Conservation (phyloP, 2,888 invertebrate genomes). For the Homarus gammarus region DNA sequence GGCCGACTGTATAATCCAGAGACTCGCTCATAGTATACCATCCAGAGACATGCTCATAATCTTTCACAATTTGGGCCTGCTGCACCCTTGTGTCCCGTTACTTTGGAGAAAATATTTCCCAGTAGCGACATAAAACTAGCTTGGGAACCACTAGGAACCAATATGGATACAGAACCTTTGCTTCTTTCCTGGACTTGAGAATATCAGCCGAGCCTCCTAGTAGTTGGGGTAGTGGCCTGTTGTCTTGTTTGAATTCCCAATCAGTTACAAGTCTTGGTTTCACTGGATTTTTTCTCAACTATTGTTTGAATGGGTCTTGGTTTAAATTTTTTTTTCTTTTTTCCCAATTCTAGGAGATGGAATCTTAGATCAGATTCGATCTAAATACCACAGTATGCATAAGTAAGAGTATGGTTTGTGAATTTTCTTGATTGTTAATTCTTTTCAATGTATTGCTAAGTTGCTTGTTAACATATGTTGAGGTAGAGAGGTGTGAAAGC, state of each 20-base stretch:
- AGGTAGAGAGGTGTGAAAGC: conserved; percentile 57
- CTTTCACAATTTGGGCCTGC: conserved; percentile 55
- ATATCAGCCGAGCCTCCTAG: conserved; percentile 42
- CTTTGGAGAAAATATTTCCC: conserved; percentile 19
- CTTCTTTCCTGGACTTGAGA: conserved; percentile 55
- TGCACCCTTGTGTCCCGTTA: conserved; percentile 23
- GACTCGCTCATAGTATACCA: no score
- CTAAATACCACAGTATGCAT: conserved; percentile 76
- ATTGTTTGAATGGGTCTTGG: conserved; percentile 56
- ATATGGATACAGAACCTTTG: conserved; percentile 75
- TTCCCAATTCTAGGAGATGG: conserved; percentile 75
- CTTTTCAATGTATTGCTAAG: conserved; percentile 66
- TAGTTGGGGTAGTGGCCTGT: conserved; percentile 41
- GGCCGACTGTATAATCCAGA: no score
- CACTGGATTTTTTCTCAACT: conserved; percentile 17
- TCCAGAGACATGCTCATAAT: conserved; percentile 13
- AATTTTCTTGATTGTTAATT: conserved; percentile 55
- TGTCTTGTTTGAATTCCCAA: background rate
- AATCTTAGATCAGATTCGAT: conserved; percentile 75
- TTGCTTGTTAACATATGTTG: conserved; percentile 69
- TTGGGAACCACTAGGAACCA: conserved; percentile 38
- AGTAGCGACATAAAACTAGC: conserved; percentile 46
- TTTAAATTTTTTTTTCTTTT: conserved; percentile 74
- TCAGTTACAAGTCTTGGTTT: background rate
- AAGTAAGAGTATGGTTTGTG: conserved; percentile 74